Evolutionary conservation across 1,140 invertebrate species (phyloP), one percentile per base, ranked within the genome.

Genomic region (Drosophila micromelanica): DNA sequence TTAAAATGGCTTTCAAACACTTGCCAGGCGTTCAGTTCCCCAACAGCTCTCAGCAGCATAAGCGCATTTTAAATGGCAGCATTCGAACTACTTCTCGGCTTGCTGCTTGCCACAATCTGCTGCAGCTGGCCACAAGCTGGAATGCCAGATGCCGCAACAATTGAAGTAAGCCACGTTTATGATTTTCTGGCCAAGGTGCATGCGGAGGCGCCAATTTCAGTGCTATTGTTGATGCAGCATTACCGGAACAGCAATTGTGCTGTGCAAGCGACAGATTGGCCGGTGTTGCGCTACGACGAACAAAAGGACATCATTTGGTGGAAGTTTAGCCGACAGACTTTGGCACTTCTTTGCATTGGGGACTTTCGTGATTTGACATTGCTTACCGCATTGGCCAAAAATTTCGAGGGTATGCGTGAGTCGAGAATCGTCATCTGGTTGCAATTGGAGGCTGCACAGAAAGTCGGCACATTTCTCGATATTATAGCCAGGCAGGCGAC

Each of bases 371-470:
- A 81, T 46, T 7, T n/a, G 5, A 7, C 17, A 0, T 1, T 82
- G 15, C 15, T 78, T 1, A 5, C 17, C 3, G 46, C 45, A 9
- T 20, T 86, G 52, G 67, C 82, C 2, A 17, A 11, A 0, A 37
- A 46, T 2, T 49, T 79, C 0, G 60, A 81, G 42, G 43, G 73
- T 2, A 71, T 86, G 43, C 54, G 75, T 3, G 56, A 70, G n/a
- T 48, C 30, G 0, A 46, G 81, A 9, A 73, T 87, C 15, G 17
- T 82, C 2, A 12, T 86, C 0, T 81, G 51, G 48, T 6, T 86
- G n/a, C 7, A 40, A n/a, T 2, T 3, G 5, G 15, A 37, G 1
- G 1, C 12, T 2, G 20, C 17, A 0, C 1, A 17, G 1, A 1
- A 12, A 1, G 13, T 27, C 0, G 0, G 11, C 7, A 2, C 42